Base-by-base conservation (phyloP, 2,888 invertebrate species). In the Homarus gammarus region DNA sequence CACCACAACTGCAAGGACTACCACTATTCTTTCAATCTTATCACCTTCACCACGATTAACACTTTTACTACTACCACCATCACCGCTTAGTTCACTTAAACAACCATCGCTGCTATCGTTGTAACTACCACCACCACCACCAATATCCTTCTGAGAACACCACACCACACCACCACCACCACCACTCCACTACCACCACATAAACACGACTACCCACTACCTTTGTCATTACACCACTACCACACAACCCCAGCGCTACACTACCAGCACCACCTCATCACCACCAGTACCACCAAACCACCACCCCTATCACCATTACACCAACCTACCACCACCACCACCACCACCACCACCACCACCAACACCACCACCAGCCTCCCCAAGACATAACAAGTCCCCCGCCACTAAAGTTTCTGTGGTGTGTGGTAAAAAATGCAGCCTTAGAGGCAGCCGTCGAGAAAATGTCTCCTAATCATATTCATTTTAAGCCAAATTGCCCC, bases 381-480 rank as follows among this genome's bases (percentile, higher is more conserved):
- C 82, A 68, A 38, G 38, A 78, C 44, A 44, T 68, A 78, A 68
- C 75, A 78, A 86, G 86, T 61, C 64, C 27, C 38, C 38, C 61
- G 61, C 77, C 75, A 64, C 77, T 44, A 51, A 68, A 77, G 75
- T 75, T 86, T 86, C 86, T 61, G 64, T 61, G 22, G 33, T 64
- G 86, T 86, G 86, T n/a, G 78, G 86, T 68, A 70, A 86, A 86
- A 86, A 86, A 86, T 86, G 86, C 86, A 86, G 86, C 61, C 78
- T 86, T 86, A 40, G 44, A 68, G 70, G 78, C 68, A 78, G 44
- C 75, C 77, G 86, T 49, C 51, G 86, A 78, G 68, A 86, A 86
- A 86, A 86, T 86, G 86, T 86, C 86, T 86, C 86, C 86, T 86
- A 86, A 86, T 86, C 86, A 86, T 86, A 86, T 86, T 86, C 86